phyloP scores from a whole-genome alignment of 2,113 vertebrate species.

The Petaurus breviceps region DNA sequence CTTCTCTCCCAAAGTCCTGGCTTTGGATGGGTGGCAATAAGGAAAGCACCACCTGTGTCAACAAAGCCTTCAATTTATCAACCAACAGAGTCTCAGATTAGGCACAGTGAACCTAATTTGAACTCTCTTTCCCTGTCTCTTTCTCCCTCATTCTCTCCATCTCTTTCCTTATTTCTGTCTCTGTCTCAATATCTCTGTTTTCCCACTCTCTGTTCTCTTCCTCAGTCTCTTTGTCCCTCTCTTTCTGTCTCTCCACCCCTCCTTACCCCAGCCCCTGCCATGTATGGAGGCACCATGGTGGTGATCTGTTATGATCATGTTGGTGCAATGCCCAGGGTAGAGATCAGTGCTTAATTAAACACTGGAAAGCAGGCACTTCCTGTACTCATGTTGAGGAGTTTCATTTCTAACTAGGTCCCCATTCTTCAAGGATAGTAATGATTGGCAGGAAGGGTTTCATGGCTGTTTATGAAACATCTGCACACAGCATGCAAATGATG shows the following conservation, averaged over 20 bases:
- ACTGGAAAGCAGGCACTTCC: not conserved
- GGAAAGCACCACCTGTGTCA: not conserved
- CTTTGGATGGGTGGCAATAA: not conserved
- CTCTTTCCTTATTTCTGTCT: not conserved
- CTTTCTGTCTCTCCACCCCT: not conserved
- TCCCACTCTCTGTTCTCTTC: too few relatives aligned
- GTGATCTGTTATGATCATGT: not conserved
- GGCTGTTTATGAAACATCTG: not conserved
- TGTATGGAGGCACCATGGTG: not conserved
- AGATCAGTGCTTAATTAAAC: not conserved
- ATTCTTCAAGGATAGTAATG: not conserved
- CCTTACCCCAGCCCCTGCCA: not conserved
- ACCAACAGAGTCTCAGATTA: too few relatives aligned
- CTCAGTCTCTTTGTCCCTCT: not conserved
- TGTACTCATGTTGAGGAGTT: not conserved
- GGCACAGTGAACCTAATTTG: not conserved
- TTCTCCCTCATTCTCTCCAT: not conserved
- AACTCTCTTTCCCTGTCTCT: too few relatives aligned
- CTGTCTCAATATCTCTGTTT: too few relatives aligned
- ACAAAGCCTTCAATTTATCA: not conserved
- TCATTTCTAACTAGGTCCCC: not conserved
- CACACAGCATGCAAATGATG: not conserved
- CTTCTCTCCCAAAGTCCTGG: not conserved
- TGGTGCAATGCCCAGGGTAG: not conserved
- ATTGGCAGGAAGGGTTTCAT: not conserved